Percentiles rank a stretch among this genome's conserved stretches.
These are phyloP conservation scores for Cheilosia variabilis DNA, from an alignment of 2,888 invertebrate species.

Conservation along the genomic window DNA sequence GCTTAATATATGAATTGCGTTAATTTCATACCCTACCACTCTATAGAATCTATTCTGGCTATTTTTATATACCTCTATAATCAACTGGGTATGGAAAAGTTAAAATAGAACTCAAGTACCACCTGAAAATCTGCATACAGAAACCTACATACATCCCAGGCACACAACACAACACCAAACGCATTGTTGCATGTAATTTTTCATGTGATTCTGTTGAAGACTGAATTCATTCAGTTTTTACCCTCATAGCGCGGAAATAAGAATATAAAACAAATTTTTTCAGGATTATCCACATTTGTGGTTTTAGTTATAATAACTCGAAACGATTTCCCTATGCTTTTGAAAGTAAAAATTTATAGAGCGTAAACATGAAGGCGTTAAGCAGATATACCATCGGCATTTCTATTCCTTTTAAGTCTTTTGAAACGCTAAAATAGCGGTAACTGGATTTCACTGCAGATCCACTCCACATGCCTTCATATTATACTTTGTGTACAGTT, in stretches of 20 bases:
- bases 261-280: conserved; percentile 21
- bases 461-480: neutral
- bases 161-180: too few species aligned
- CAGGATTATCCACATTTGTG: conserved; percentile 28
- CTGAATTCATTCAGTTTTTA: neutral
- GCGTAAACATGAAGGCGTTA: conserved; percentile 8
- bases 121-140: too few species aligned
- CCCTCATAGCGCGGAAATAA: neutral
- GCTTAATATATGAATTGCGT: too few species aligned
- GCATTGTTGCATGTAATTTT: too few species aligned
- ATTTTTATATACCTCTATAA: too few species aligned
- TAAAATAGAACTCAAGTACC: too few species aligned
- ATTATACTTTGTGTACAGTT: neutral
- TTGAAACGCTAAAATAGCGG: neutral
- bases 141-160: too few species aligned
- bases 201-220: too few species aligned
- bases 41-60: too few species aligned
- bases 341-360: conserved; percentile 31
- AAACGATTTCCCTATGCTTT: conserved; percentile 12
- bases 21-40: too few species aligned
- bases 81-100: too few species aligned
- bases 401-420: conserved; percentile 8
- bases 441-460: neutral
- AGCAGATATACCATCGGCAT: neutral
- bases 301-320: conserved; percentile 18